Percentiles rank a stretch among this genome's conserved stretches.
These are phyloP conservation scores for Argyresthia albistria DNA, from an alignment of 2,888 invertebrate genomes.

Conservation along the genomic window DNA sequence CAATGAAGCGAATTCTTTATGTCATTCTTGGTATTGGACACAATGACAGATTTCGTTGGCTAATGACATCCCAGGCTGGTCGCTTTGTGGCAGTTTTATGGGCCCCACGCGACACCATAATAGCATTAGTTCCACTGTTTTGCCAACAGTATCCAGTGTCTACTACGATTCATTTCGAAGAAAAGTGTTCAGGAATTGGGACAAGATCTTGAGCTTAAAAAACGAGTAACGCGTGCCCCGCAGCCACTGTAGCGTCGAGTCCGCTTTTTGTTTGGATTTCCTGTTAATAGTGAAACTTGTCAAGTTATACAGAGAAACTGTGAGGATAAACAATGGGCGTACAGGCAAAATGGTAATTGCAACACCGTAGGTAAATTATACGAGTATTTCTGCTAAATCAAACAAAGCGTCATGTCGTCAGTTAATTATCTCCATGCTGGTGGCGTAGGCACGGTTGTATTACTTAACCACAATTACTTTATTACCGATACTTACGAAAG, in stretches of 20 bases:
- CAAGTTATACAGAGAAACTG: background rate
- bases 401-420: too few species aligned
- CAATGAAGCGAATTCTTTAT: constrained; percentile 35
- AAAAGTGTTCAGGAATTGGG: constrained; percentile 45
- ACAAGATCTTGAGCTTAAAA: constrained; percentile 34
- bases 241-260: background rate
- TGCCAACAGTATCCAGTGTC: constrained; percentile 44
- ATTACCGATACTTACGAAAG: too few species aligned
- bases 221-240: constrained; percentile 47
- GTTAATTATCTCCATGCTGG: too few species aligned
- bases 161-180: constrained; percentile 40
- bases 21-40: constrained; percentile 40
- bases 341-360: too few species aligned
- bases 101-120: constrained; percentile 67
- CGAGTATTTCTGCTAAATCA: too few species aligned
- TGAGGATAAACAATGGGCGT: too few species aligned
- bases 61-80: constrained; percentile 52
- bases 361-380: too few species aligned
- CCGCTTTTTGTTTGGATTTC: background rate
- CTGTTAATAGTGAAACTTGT: constrained; percentile 2
- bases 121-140: constrained; percentile 67
- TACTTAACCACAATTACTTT: too few species aligned
- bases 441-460: too few species aligned
- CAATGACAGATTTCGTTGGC: constrained; percentile 43
- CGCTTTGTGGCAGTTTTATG: constrained; percentile 64